Evolutionary conservation across 2,797 vertebrate species (phyloP).

Genomic region (Falco berigora): DNA sequence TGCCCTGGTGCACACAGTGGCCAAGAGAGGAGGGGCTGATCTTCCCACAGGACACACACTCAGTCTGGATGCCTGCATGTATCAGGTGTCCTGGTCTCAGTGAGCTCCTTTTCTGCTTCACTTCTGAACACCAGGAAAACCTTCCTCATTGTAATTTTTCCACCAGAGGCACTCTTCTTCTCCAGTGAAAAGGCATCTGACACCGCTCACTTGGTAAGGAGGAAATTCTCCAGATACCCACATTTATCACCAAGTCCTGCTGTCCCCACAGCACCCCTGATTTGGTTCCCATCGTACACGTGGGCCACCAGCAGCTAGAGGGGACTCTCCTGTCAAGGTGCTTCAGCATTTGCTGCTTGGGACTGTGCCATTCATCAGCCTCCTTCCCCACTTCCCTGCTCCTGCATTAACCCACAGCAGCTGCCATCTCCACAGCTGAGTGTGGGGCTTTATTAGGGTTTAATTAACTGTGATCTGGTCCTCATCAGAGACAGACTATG

Average conservation of each 20-base stretch:
- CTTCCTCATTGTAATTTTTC: background rate
- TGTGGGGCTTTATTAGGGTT: background rate
- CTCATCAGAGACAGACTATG: background rate
- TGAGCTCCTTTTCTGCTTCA: background rate
- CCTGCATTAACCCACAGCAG: background rate
- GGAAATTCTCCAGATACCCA: background rate
- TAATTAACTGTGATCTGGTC: background rate
- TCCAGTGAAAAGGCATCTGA: background rate
- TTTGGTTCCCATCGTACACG: background rate
- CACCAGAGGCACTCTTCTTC: background rate
- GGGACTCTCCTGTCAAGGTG: background rate
- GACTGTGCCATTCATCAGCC: background rate
- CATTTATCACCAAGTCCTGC: background rate
- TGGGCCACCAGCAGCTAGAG: background rate
- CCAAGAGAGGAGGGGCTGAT: background rate
- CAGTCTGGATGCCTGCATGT: background rate
- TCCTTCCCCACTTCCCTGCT: background rate
- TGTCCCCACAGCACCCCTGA: background rate
- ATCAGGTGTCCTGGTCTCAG: background rate
- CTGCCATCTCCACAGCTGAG: background rate
- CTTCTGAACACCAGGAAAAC: background rate
- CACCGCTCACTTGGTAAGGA: background rate
- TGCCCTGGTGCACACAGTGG: rapidly evolving
- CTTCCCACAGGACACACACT: background rate
- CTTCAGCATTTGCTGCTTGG: background rate